These are phyloP conservation scores for Diabrotica virgifera DNA, from an alignment of 1,140 invertebrate species.

Conservation along the genomic window DNA sequence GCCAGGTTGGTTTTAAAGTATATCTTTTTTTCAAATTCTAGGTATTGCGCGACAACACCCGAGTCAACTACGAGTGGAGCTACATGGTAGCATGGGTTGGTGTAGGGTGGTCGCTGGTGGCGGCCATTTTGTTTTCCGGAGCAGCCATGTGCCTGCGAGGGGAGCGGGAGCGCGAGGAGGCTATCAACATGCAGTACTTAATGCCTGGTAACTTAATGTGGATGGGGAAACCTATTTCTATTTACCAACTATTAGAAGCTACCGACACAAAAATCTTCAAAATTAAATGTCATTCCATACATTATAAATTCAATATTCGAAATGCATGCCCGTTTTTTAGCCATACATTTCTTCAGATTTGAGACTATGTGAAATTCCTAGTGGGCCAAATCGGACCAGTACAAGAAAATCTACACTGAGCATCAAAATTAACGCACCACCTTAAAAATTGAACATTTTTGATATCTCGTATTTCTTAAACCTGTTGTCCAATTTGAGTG, in stretches of 20 bases:
- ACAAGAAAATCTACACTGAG: no score
- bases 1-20: slow-evolving; percentile 63
- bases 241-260: neutral
- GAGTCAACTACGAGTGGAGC: slow-evolving; percentile 90
- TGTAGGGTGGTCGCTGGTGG: slow-evolving; percentile 81
- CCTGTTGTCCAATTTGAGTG: no score
- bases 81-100: slow-evolving; percentile 95
- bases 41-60: slow-evolving; percentile 82
- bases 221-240: slow-evolving; percentile 18
- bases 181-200: slow-evolving; percentile 95
- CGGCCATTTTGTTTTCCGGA: slow-evolving; percentile 87
- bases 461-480: no score
- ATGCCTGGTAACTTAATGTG: slow-evolving; percentile 82
- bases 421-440: no score
- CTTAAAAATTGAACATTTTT: no score
- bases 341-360: no score
- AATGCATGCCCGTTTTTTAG: no score
- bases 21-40: slow-evolving; percentile 49
- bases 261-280: no score
- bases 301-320: no score
- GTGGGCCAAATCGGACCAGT: no score
- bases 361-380: no score
- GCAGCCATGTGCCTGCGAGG: slow-evolving; percentile 88
- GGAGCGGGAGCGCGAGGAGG: slow-evolving; percentile 88
- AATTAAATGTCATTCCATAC: no score